Percentiles rank a stretch among this genome's conserved stretches.
Evolutionary conservation across 2,113 vertebrate species (phyloP).

Genomic region (Chitala chitala): DNA sequence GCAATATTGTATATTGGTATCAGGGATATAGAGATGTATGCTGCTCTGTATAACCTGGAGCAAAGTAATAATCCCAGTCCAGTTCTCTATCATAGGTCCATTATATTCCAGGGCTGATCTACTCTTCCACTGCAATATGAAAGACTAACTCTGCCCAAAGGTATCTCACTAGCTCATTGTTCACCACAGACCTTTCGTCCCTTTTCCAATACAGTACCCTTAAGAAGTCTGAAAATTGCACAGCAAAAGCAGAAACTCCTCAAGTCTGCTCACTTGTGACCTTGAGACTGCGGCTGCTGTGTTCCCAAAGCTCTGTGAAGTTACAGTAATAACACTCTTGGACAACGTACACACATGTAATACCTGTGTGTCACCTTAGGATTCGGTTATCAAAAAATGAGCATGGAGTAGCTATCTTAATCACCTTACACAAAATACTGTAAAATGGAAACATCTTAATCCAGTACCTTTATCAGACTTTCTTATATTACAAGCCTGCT

Average conservation of each 20-base stretch:
- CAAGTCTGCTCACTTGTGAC: background rate
- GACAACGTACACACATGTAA: background rate
- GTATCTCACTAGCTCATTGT: conserved; percentile 38
- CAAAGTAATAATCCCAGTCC: background rate
- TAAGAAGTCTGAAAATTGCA: conserved; percentile 32
- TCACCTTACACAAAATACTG: background rate
- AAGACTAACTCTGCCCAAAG: conserved; percentile 38
- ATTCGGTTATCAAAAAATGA: too few relatives aligned
- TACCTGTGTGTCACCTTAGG: background rate
- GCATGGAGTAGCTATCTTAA: background rate
- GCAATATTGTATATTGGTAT: background rate
- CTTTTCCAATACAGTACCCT: conserved; percentile 29
- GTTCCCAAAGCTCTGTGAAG: conserved; percentile 27
- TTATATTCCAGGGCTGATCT: conserved; percentile 23
- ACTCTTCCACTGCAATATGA: conserved; percentile 32
- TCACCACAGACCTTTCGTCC: conserved; percentile 44
- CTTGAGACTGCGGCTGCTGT: conserved; percentile 28
- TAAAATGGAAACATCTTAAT: background rate
- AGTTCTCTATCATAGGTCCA: conserved; percentile 12
- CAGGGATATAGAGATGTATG: background rate
- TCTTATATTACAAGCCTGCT: too few relatives aligned
- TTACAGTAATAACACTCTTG: conserved; percentile 8
- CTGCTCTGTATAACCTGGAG: background rate
- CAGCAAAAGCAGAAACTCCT: conserved; percentile 36
- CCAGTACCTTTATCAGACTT: too few relatives aligned